Percentiles rank a stretch among this genome's conserved stretches.
phyloP scores from a whole-genome alignment of 2,888 invertebrate species.

The Gandaritis pyraliata region DNA sequence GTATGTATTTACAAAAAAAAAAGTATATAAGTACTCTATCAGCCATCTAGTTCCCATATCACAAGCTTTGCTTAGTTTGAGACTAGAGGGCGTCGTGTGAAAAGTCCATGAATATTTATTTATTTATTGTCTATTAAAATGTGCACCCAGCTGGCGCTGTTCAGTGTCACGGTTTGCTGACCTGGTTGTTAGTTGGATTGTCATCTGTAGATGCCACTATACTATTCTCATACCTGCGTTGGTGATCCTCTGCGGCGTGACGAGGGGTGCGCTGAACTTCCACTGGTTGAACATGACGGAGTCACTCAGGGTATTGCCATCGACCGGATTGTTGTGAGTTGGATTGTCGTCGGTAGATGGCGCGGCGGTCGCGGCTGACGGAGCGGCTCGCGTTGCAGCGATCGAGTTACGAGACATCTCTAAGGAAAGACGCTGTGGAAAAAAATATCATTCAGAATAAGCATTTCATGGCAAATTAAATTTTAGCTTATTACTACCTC shows the following conservation, averaged over 20 bases:
- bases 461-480: no score
- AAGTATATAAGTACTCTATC: no score
- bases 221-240: constrained; percentile 58
- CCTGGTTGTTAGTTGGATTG: background rate
- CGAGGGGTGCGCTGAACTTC: constrained; percentile 63
- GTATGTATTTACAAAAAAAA: no score
- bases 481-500: no score
- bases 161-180: no score
- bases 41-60: no score
- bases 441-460: background rate
- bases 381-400: constrained; percentile 75
- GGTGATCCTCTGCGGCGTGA: constrained; percentile 55
- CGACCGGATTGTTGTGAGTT: constrained; percentile 73
- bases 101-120: no score
- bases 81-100: no score
- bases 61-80: no score
- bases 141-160: no score
- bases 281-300: constrained; percentile 63
- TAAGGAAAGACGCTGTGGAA: constrained; percentile 82
- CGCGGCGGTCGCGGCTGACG: constrained; percentile 44
- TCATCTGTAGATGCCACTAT: constrained; percentile 38
- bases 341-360: constrained; percentile 59
- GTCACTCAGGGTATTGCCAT: constrained; percentile 64
- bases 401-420: constrained; percentile 88
- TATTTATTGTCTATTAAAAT: no score